Base-by-base conservation (phyloP, 2,888 invertebrate species). In the Amblyjoppa proteus region DNA sequence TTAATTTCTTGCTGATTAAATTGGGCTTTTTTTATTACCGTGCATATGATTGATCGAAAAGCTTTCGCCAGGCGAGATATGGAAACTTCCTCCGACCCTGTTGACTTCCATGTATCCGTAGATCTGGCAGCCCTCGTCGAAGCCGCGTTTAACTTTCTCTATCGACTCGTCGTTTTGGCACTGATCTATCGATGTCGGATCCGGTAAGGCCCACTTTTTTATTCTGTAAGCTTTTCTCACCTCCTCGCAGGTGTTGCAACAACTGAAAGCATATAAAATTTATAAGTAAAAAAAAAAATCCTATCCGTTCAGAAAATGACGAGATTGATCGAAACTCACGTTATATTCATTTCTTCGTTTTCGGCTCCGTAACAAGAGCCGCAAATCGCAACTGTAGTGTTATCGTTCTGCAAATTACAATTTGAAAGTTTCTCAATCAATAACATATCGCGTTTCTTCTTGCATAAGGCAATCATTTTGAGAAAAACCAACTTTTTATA, bases 301-400 rank as follows among this genome's bases (percentile, higher is more conserved):
- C 6, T n/a, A 78, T 49, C 11, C 38, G 9, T 28, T 28, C 2
- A 38, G 16, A 58, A 82, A 31, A 20, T 41, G 11, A 16, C 11
- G 4, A 68, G 69, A 20, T 6, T 13, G 4, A 9, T 25, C 13
- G 25, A 41, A 58, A 90, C 90, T 90, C 91, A 94, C 94, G 92
- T 92, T 83, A 93, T 92, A 88, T 92, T 93, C 84, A 84, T 87
- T 81, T 87, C 89, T 38, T 93, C 92, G 64, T 94, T 94, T 90
- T 96, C 97, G 58, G 99, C 99, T 82, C 99, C 99, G 95, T 99
- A 99, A 94, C 99, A 99, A 94, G 98, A 99, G 71, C 98, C 99
- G 95, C 99, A 99, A 91, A 95, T 94, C 89, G 95, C 92, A 81
- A 95, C 95, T 76, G 93, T 94, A 84, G 95, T 94, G 88, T 95